These are phyloP conservation scores for Cheilosia soror DNA, from an alignment of 2,888 invertebrate genomes.

Conservation along the genomic window DNA sequence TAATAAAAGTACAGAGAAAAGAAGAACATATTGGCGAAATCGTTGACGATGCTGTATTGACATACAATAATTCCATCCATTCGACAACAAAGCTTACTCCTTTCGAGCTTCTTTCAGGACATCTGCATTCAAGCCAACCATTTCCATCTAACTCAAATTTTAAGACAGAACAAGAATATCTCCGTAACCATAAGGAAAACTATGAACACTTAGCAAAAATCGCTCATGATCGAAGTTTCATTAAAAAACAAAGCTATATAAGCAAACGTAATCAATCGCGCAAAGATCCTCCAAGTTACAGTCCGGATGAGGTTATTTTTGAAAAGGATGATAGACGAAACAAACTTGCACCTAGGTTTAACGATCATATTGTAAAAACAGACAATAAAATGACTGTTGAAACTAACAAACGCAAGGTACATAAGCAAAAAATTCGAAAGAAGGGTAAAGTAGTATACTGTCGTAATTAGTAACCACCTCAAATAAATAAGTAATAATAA, in stretches of 20 bases:
- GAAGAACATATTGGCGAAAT: background rate
- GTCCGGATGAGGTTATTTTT: background rate
- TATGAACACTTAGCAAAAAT: conserved; percentile 42
- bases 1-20: background rate
- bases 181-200: conserved; percentile 13
- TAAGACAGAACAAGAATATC: background rate
- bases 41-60: conserved; percentile 35
- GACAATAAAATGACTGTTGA: conserved; percentile 1
- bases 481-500: too few relatives aligned
- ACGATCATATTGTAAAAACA: background rate
- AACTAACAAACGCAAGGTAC: background rate
- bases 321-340: conserved; percentile 12
- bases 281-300: background rate
- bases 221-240: conserved; percentile 38
- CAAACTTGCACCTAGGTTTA: conserved; percentile 12
- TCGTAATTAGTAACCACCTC: too few relatives aligned
- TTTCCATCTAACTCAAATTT: background rate
- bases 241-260: conserved; percentile 27
- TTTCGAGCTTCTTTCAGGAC: background rate
- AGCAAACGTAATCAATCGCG: conserved; percentile 50
- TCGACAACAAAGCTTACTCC: conserved; percentile 49
- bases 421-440: background rate
- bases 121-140: background rate
- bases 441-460: too few relatives aligned
- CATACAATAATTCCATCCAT: conserved; percentile 8